Evolutionary conservation across 2,113 vertebrate genomes (phyloP).

Genomic region (Odobenus rosmarus): DNA sequence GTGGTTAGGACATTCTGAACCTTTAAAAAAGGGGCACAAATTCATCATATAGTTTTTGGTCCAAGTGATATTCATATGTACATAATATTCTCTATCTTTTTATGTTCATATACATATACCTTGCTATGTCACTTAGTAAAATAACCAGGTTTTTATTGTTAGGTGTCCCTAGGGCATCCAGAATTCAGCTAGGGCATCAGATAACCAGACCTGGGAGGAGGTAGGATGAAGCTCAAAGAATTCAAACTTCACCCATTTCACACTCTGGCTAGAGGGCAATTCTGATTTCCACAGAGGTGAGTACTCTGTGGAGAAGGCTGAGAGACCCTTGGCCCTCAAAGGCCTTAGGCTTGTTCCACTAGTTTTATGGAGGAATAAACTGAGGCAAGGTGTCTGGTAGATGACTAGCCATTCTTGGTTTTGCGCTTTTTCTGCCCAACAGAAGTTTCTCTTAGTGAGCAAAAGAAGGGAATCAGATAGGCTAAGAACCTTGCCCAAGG

Average conservation of each 20-base stretch:
- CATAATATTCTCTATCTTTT: not conserved
- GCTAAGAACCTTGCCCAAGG: not conserved
- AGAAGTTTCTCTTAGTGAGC: not conserved
- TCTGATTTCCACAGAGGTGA: not conserved
- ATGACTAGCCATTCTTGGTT: not conserved
- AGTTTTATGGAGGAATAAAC: not conserved
- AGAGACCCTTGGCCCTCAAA: not conserved
- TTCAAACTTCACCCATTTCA: not conserved
- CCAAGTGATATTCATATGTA: not conserved
- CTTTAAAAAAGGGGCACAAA: not conserved
- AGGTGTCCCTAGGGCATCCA: not conserved
- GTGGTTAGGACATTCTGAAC: not conserved
- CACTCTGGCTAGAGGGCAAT: not conserved
- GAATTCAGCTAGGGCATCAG: not conserved
- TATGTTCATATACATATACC: too few relatives aligned
- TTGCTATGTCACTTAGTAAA: not conserved
- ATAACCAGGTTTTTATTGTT: not conserved
- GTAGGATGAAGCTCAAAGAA: not conserved
- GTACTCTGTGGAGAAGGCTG: not conserved
- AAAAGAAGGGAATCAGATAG: slow-evolving; percentile 11
- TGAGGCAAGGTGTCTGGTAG: not conserved
- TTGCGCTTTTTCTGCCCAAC: not conserved
- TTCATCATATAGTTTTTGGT: not conserved
- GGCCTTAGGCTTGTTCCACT: not conserved
- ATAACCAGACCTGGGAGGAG: not conserved